Conservation (phyloP, 2,797 vertebrate species). For the Furcifer pardalis region DNA sequence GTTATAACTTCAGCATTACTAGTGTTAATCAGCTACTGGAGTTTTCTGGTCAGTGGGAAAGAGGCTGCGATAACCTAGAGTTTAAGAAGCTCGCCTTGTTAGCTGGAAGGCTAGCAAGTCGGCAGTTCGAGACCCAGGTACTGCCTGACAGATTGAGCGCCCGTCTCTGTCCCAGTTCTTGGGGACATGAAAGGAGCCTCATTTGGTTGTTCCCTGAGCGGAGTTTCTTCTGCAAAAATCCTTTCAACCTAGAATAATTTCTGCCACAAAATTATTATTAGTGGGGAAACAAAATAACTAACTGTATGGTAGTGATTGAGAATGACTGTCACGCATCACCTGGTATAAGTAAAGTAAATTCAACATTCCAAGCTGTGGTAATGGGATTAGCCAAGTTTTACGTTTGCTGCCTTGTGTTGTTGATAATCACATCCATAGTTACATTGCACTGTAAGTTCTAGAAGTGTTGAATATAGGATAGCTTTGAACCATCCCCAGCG, state of each 20-base stretch:
- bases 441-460: background rate
- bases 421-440: background rate
- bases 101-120: too few relatives aligned
- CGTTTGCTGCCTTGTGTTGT: background rate
- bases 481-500: too few relatives aligned
- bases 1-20: background rate
- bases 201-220: too few relatives aligned
- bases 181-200: too few relatives aligned
- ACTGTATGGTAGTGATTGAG: background rate
- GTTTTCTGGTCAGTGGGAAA: background rate
- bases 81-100: too few relatives aligned
- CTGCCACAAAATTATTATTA: too few relatives aligned
- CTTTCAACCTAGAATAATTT: too few relatives aligned
- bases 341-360: background rate
- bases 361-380: background rate
- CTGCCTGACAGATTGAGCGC: too few relatives aligned
- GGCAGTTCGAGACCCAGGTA: too few relatives aligned
- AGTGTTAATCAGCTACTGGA: background rate
- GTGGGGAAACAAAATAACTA: background rate
- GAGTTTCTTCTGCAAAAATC: too few relatives aligned
- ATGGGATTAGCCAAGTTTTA: background rate
- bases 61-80: too few relatives aligned
- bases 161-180: too few relatives aligned
- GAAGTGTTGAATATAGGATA: background rate
- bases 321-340: background rate